phyloP scores from a whole-genome alignment of 2,888 invertebrate species.

The Metellina segmentata region DNA sequence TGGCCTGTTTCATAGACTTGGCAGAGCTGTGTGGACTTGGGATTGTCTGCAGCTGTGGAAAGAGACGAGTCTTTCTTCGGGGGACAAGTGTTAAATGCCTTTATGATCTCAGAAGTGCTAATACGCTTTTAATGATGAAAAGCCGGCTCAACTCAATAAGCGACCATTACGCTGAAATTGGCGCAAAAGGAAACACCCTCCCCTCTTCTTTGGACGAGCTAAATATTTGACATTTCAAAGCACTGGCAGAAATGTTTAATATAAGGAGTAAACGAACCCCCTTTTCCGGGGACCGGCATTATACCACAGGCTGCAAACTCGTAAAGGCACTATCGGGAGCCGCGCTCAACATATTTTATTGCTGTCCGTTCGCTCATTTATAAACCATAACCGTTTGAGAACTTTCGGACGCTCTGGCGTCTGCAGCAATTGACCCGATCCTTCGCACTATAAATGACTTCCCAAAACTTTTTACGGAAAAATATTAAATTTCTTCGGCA shows the following conservation, averaged over 20 bases:
- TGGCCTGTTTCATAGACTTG: no score
- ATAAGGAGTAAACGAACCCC: slow-evolving; percentile 68
- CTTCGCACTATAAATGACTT: slow-evolving; percentile 62
- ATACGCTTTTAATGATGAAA: slow-evolving; percentile 20
- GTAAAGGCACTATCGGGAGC: slow-evolving; percentile 66
- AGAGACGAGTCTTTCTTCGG: no score
- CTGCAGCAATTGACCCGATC: slow-evolving; percentile 69
- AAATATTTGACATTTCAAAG: slow-evolving; percentile 69
- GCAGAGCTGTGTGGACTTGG: not conserved
- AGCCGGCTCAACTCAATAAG: slow-evolving; percentile 40
- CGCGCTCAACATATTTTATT: slow-evolving; percentile 73
- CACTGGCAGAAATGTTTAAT: slow-evolving; percentile 70
- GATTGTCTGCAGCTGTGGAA: no score
- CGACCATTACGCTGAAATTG: slow-evolving; percentile 31
- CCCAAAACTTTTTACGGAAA: slow-evolving; percentile 59
- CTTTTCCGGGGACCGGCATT: slow-evolving; percentile 54
- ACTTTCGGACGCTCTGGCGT: slow-evolving; percentile 64
- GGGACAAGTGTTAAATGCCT: no score
- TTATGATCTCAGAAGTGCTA: not conserved
- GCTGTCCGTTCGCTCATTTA: slow-evolving; percentile 70
- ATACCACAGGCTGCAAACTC: slow-evolving; percentile 70
- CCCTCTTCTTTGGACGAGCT: not conserved
- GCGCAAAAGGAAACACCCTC: slow-evolving; percentile 33
- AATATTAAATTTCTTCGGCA: slow-evolving; percentile 74
- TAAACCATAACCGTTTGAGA: slow-evolving; percentile 74